Conservation (phyloP, 1,140 invertebrate genomes). For the Lepidurus apus region DNA sequence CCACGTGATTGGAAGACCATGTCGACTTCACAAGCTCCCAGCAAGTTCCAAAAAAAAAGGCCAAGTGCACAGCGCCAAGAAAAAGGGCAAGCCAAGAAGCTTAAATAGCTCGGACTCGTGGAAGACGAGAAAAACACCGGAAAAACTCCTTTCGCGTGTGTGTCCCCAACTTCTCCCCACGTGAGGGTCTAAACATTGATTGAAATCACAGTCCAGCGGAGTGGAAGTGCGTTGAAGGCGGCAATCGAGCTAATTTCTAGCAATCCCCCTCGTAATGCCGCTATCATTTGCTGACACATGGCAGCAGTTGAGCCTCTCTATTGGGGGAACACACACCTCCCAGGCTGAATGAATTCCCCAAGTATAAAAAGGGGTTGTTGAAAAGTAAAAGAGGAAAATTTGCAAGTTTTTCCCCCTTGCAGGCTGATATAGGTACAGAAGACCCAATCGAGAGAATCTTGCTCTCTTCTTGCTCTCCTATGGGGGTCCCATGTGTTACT, state of each 20-base stretch:
- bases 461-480: not conserved
- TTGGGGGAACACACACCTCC: not conserved
- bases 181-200: not conserved
- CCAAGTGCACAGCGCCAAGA: not conserved
- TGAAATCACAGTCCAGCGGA: not conserved
- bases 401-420: not conserved
- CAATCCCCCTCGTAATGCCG: not conserved
- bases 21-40: not conserved
- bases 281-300: constrained; percentile 12
- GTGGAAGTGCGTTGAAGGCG: not conserved
- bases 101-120: not conserved
- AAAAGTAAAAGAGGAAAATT: constrained; percentile 15
- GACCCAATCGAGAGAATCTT: not conserved
- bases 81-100: not conserved
- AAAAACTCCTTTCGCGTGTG: not conserved
- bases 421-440: not conserved
- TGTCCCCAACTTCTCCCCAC: not conserved
- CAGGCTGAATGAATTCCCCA: not conserved
- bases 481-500: constrained; percentile 16
- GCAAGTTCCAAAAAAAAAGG: not conserved
- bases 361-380: not conserved
- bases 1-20: constrained; percentile 17
- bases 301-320: not conserved
- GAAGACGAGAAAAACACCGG: not conserved
- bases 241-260: not conserved